Evolutionary conservation across 2,888 invertebrate species (phyloP).

Genomic region (Netelia virgata): DNA sequence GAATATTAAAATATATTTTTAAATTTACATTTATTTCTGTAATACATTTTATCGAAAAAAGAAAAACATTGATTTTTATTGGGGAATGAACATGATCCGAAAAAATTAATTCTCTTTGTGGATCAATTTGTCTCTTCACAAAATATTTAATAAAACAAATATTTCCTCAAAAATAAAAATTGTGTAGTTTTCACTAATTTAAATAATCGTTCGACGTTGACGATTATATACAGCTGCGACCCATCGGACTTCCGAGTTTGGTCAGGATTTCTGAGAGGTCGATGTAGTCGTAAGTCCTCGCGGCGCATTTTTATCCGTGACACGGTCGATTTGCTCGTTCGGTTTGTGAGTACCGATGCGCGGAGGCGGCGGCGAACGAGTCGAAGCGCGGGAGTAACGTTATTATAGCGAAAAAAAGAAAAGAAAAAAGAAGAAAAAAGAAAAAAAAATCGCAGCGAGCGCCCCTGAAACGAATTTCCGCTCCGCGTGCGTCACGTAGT

Average conservation of each 20-base stretch:
- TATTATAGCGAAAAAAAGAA: not conserved
- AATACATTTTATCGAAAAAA: too few species aligned
- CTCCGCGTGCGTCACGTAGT: slow-evolving; percentile 42
- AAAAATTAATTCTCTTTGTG: too few species aligned
- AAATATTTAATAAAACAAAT: too few species aligned
- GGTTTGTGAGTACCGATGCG: not conserved
- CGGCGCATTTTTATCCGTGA: not conserved
- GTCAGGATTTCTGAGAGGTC: not conserved
- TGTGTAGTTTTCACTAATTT: too few species aligned
- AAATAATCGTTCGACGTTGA: too few species aligned
- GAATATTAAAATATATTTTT: too few species aligned
- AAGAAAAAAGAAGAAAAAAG: not conserved
- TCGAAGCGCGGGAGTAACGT: slow-evolving; percentile 3
- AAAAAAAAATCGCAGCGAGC: not conserved
- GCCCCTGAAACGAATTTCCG: slow-evolving; percentile 54
- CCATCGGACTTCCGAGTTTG: slow-evolving; percentile 16
- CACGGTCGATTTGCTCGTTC: slow-evolving; percentile 9
- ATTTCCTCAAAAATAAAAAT: too few species aligned
- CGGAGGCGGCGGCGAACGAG: slow-evolving; percentile 17
- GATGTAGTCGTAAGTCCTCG: slow-evolving; percentile 15
- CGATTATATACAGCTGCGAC: too few species aligned
- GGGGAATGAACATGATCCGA: too few species aligned
- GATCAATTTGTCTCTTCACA: too few species aligned
- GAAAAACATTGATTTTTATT: too few species aligned
- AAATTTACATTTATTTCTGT: too few species aligned